These are phyloP conservation scores for Nemotelus pantherinus DNA, from an alignment of 2,888 invertebrate species.

Conservation along the genomic window DNA sequence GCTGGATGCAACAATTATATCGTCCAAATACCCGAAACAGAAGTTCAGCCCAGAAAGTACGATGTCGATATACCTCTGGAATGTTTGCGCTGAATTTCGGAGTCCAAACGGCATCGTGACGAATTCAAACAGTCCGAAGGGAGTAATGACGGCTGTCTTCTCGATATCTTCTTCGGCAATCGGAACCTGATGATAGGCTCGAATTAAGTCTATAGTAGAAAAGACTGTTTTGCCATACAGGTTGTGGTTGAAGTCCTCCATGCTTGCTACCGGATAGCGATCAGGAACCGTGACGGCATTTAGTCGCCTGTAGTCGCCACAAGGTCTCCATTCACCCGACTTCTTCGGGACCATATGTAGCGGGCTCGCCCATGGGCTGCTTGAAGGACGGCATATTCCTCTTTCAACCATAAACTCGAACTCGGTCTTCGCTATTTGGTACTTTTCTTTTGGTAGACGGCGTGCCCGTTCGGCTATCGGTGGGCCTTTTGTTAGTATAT, in stretches of 20 bases:
- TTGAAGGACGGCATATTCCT: constrained; percentile 61
- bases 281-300: constrained; percentile 51
- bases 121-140: constrained; percentile 57
- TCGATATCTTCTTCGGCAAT: constrained; percentile 54
- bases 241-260: constrained; percentile 35
- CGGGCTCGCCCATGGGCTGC: constrained; percentile 61
- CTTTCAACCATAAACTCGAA: constrained; percentile 19
- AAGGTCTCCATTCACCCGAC: constrained; percentile 55
- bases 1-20: constrained; percentile 54
- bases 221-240: constrained; percentile 55
- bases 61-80: constrained; percentile 58
- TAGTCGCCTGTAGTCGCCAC: constrained; percentile 57
- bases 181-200: constrained; percentile 58
- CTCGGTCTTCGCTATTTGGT: too few species aligned
- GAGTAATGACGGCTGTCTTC: constrained; percentile 58
- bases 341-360: constrained; percentile 57
- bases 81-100: constrained; percentile 58
- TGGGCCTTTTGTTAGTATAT: neutral
- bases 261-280: constrained; percentile 13
- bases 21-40: constrained; percentile 54
- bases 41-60: constrained; percentile 53
- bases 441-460: too few species aligned
- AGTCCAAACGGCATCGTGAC: constrained; percentile 58
- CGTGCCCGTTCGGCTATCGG: neutral
- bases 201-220: constrained; percentile 54